phyloP scores from a whole-genome alignment of 2,888 invertebrate genomes.

The Drepana falcataria region DNA sequence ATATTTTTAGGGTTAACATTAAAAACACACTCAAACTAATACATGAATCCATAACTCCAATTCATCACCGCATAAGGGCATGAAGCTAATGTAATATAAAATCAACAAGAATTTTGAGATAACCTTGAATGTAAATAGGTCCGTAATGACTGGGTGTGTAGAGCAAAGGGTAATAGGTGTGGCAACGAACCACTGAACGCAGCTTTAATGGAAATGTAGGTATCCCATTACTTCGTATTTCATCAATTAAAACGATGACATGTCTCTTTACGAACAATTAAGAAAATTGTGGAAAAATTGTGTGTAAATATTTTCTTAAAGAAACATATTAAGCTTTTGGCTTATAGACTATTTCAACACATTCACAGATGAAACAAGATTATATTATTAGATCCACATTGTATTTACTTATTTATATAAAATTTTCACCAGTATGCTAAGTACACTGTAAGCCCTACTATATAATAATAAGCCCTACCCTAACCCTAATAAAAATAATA shows the following conservation, averaged over 20 bases:
- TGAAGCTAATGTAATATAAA: background rate
- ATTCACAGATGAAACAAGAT: too few relatives aligned
- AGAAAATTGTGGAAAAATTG: constrained; percentile 1
- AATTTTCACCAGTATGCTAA: too few relatives aligned
- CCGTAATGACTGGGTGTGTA: background rate
- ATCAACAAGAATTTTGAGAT: background rate
- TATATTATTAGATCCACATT: too few relatives aligned
- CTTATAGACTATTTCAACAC: too few relatives aligned
- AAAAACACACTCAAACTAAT: constrained; percentile 1
- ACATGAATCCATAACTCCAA: constrained; percentile 1
- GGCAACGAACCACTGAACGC: constrained; percentile 20
- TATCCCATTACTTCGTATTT: constrained; percentile 22
- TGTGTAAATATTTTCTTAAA: background rate
- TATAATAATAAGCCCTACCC: too few relatives aligned
- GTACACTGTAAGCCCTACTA: too few relatives aligned
- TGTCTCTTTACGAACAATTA: constrained; percentile 1
- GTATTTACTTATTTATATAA: too few relatives aligned
- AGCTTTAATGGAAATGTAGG: constrained; percentile 28
- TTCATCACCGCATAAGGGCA: background rate
- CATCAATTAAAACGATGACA: constrained; percentile 15
- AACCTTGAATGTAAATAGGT: constrained; percentile 5
- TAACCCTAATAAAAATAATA: too few relatives aligned
- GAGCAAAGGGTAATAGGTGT: constrained; percentile 4
- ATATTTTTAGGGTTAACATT: too few relatives aligned
- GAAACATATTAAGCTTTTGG: too few relatives aligned